Evolutionary conservation across 2,888 invertebrate species (phyloP), one percentile per base, ranked within the genome.

Genomic region (Vesta saturnalis): DNA sequence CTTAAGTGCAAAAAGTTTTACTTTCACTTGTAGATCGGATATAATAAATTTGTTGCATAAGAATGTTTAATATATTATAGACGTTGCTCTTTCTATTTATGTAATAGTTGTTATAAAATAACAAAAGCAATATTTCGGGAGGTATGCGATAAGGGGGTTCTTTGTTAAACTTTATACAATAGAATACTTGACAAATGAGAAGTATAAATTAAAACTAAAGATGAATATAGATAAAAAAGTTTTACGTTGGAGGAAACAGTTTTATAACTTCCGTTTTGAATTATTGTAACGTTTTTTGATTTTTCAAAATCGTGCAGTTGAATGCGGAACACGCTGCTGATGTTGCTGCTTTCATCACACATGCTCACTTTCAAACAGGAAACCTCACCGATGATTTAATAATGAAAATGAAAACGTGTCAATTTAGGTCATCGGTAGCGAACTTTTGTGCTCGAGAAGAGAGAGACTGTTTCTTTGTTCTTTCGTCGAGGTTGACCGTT

Each of bases 21-120:
- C 75, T 75, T 75, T 75, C 75, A 75, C 75, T 75, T 75, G 72
- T 70, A 65, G 8, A 10, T 39, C 39, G 39, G 39, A 1, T 39
- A n/a, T n/a, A n/a, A n/a, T n/a, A n/a, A 30, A 30, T 6, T 30
- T 30, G 12, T 39, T n/a, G 8, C n/a, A 39, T 39, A n/a, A n/a
- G 39, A 39, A 39, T 39, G n/a, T 39, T n/a, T n/a, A n/a, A n/a
- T n/a, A n/a, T n/a, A n/a, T n/a, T n/a, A n/a, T n/a, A n/a, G n/a
- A n/a, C n/a, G n/a, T n/a, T n/a, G n/a, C n/a, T n/a, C n/a, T n/a
- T n/a, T n/a, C n/a, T n/a, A n/a, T n/a, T n/a, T n/a, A n/a, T n/a
- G n/a, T n/a, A n/a, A n/a, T n/a, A n/a, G n/a, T n/a, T n/a, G n/a
- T n/a, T n/a, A n/a, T n/a, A n/a, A n/a, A n/a, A n/a, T n/a, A n/a